Conservation (phyloP, 2,113 vertebrate species). For the Hydrolagus affinis region DNA sequence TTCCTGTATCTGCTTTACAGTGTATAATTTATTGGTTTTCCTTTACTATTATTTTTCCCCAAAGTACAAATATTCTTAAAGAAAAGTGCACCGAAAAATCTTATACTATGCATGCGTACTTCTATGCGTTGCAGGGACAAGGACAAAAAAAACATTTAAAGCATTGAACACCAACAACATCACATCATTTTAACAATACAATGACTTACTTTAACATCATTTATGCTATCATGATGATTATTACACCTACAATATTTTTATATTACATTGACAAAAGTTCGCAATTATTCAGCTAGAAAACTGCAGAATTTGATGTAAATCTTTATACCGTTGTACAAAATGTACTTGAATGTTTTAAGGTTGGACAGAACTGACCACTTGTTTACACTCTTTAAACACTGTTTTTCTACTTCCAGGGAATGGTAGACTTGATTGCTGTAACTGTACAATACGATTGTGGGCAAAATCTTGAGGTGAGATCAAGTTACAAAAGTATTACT, state of each 20-base stretch:
- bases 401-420: background rate
- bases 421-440: conserved; percentile 17
- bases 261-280: background rate
- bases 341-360: background rate
- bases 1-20: background rate
- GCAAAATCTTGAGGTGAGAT: background rate
- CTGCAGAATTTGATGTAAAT: background rate
- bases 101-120: background rate
- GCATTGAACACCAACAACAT: background rate
- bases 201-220: background rate
- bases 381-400: background rate
- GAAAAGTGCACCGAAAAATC: background rate
- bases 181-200: background rate
- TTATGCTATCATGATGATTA: background rate
- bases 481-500: background rate
- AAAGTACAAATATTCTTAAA: too few relatives aligned
- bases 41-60: too few relatives aligned
- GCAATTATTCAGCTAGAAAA: background rate
- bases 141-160: background rate
- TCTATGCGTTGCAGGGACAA: background rate
- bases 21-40: too few relatives aligned
- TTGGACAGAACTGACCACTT: background rate
- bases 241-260: background rate
- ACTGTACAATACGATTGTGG: background rate
- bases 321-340: background rate